Evolutionary conservation across 1,140 invertebrate genomes (phyloP).

Genomic region (Artemia franciscana): DNA sequence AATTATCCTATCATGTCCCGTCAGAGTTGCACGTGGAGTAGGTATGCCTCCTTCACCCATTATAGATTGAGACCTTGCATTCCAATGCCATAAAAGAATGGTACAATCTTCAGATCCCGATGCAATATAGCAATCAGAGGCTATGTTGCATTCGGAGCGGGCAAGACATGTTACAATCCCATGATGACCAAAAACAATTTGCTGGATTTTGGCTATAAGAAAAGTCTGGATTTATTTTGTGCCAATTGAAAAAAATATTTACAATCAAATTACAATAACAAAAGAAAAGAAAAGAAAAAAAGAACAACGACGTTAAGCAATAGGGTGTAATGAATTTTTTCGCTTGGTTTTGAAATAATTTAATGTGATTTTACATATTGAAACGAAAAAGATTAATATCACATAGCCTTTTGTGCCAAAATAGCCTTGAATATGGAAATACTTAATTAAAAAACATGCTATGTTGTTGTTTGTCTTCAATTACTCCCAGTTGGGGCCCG

Average conservation of each 20-base stretch:
- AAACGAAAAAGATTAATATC: too few species aligned
- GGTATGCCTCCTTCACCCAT: constrained; percentile 78
- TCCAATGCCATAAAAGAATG: constrained; percentile 96
- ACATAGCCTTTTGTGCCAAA: too few species aligned
- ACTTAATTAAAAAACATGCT: too few species aligned
- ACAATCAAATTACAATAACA: too few species aligned
- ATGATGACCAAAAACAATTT: constrained; percentile 96
- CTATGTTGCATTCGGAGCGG: constrained; percentile 90
- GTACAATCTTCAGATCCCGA: constrained; percentile 95
- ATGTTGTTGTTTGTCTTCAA: too few species aligned
- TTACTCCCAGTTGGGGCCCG: too few species aligned
- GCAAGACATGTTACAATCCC: constrained; percentile 92
- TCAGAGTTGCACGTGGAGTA: constrained; percentile 80
- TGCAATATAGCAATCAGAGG: constrained; percentile 93
- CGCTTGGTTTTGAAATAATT: too few species aligned
- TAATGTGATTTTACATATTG: too few species aligned
- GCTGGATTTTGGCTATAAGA: constrained; percentile 71
- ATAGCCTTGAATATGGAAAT: too few species aligned
- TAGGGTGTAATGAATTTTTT: too few species aligned
- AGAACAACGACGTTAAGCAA: too few species aligned
- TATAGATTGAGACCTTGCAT: constrained; percentile 77
- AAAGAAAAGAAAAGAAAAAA: too few species aligned
- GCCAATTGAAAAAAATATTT: constrained; percentile 93
- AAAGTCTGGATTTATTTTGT: constrained; percentile 35
- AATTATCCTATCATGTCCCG: constrained; percentile 86